Evolutionary conservation across 2,888 invertebrate species (phyloP).

Genomic region (Drosophila antonietae): DNA sequence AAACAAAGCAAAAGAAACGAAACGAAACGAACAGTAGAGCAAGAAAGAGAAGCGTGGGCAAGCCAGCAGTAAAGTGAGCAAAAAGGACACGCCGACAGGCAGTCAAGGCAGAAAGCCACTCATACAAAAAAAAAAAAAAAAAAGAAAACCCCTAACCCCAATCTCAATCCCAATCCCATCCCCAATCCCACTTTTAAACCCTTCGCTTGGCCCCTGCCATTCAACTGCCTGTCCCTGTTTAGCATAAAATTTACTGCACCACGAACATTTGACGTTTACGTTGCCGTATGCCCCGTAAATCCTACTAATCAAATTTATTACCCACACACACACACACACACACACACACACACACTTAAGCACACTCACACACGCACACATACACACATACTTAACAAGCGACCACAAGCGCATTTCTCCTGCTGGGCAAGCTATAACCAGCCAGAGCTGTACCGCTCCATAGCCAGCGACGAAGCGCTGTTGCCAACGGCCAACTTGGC

Average conservation of each 20-base stretch:
- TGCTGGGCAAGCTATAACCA: conserved; percentile 1
- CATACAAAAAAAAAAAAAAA: conserved; percentile 18
- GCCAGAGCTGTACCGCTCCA: conserved; percentile 11
- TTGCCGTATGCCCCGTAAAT: conserved; percentile 73
- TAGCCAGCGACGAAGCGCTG: conserved; percentile 1
- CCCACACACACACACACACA: conserved; percentile 51
- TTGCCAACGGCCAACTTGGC: conserved; percentile 29
- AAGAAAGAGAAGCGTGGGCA: conserved; percentile 5
- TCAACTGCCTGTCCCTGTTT: conserved; percentile 49
- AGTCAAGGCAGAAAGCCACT: conserved; percentile 28
- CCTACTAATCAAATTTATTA: conserved; percentile 79
- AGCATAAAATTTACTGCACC: conserved; percentile 79
- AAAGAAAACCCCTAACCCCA: conserved; percentile 2
- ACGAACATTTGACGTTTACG: conserved; percentile 74
- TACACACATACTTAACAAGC: conserved; percentile 17
- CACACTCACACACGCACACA: conserved; percentile 9
- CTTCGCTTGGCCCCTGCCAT: background rate
- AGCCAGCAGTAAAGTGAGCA: conserved; percentile 14
- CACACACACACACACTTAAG: conserved; percentile 1
- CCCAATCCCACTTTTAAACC: conserved; percentile 4
- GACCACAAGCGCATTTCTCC: conserved; percentile 46
- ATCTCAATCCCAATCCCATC: background rate
- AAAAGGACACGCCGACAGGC: conserved; percentile 18
- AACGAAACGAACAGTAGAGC: background rate
- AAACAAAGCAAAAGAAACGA: conserved; percentile 38